Conservation (phyloP, 2,888 invertebrate genomes). For the Caenorhabditis sulstoni region DNA sequence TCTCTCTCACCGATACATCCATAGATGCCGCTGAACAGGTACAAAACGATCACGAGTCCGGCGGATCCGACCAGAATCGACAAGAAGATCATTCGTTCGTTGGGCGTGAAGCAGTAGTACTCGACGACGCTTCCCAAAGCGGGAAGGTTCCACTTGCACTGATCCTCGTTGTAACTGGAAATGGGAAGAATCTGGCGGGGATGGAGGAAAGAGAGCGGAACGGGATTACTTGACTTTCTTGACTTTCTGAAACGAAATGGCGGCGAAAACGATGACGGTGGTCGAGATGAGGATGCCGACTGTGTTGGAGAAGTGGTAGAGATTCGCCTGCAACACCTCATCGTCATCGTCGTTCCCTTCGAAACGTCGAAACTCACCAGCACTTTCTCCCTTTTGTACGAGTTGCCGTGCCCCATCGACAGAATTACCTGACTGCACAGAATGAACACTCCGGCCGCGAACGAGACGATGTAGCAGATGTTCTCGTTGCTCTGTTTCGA, state of each 20-base stretch:
- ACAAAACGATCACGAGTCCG: constrained; percentile 32
- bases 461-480: constrained; percentile 53
- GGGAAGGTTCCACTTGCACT: constrained; percentile 25
- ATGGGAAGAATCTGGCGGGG: not conserved
- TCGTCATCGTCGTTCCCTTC: too few species aligned
- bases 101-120: constrained; percentile 44
- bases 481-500: constrained; percentile 49
- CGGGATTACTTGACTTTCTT: constrained; percentile 28
- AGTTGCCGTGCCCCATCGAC: constrained; percentile 35
- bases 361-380: constrained; percentile 37
- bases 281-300: constrained; percentile 37
- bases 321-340: constrained; percentile 46
- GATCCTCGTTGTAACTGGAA: constrained; percentile 16
- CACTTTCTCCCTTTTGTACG: constrained; percentile 48
- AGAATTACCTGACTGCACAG: constrained; percentile 43
- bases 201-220: not conserved
- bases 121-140: not conserved
- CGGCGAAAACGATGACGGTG: constrained; percentile 48
- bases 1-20: constrained; percentile 52
- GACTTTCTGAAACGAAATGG: constrained; percentile 43
- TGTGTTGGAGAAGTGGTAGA: constrained; percentile 51
- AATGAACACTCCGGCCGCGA: constrained; percentile 49
- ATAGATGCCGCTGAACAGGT: constrained; percentile 48
- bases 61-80: constrained; percentile 51
- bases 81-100: constrained; percentile 39